A percentile compares a stretch with the other conserved stretches of the same genome.
These are phyloP conservation scores for Puntigrus tetrazona DNA, from an alignment of 2,113 vertebrate species.

Conservation along the genomic window DNA sequence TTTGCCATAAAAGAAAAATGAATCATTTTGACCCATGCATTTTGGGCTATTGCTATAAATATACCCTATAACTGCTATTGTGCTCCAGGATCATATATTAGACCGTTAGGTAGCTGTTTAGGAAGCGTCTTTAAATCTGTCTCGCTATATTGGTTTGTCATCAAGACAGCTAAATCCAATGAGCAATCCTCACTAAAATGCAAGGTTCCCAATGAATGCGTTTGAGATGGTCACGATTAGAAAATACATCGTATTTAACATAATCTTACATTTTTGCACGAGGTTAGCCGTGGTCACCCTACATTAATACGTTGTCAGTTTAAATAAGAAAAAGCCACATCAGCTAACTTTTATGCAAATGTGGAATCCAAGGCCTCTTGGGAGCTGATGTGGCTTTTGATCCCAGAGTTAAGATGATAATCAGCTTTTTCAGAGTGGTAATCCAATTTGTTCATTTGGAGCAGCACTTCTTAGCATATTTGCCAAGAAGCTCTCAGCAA, in stretches of 20 bases:
- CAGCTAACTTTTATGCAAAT: slow-evolving; percentile 72
- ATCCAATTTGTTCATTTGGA: slow-evolving; percentile 44
- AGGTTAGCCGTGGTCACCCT: neutral
- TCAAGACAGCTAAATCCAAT: neutral
- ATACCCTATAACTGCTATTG: too few species aligned
- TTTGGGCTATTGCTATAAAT: too few species aligned
- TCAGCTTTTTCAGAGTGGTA: slow-evolving; percentile 57
- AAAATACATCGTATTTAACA: neutral
- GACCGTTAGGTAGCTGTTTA: neutral
- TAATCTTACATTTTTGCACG: neutral
- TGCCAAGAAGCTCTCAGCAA: neutral
- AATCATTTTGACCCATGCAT: too few species aligned
- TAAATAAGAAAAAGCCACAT: slow-evolving; percentile 73
- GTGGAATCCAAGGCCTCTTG: slow-evolving; percentile 6
- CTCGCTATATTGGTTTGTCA: neutral
- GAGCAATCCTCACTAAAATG: neutral
- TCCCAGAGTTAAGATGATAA: slow-evolving; percentile 13
- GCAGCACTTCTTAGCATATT: neutral
- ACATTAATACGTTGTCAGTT: slow-evolving; percentile 62
- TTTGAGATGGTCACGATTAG: slow-evolving; percentile 11
- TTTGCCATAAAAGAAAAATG: too few species aligned
- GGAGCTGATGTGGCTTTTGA: slow-evolving; percentile 20
- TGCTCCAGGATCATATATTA: too few species aligned
- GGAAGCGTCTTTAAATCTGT: neutral
- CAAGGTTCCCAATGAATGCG: neutral